A percentile compares a stretch with the other conserved stretches of the same genome.
Evolutionary conservation across 2,797 vertebrate genomes (phyloP).

Genomic region (Somateria mollissima): DNA sequence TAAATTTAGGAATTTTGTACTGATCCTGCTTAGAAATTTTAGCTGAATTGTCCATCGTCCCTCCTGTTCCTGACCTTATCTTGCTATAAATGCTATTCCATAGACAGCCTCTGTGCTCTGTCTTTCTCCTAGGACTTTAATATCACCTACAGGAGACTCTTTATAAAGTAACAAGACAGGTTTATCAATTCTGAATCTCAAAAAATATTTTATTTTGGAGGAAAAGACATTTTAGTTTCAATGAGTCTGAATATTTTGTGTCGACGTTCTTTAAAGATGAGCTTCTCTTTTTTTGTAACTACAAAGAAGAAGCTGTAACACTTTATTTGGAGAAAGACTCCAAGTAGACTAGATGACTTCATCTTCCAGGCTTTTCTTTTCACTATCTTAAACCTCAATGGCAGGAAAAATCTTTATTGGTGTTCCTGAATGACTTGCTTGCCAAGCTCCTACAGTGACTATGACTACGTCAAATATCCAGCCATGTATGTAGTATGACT

Average conservation of each 20-base stretch:
- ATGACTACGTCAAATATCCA: background rate
- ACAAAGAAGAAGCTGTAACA: background rate
- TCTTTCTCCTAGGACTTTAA: background rate
- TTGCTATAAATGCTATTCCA: background rate
- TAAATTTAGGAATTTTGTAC: background rate
- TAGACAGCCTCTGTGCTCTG: background rate
- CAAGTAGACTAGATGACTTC: background rate
- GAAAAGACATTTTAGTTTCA: background rate
- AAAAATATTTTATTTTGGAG: background rate
- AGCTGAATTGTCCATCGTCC: background rate
- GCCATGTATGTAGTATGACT: background rate
- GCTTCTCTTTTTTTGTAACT: background rate
- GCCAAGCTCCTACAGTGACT: background rate
- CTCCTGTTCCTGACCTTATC: background rate
- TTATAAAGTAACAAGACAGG: background rate
- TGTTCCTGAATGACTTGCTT: background rate
- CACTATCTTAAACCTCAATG: background rate
- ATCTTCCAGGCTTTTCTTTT: background rate
- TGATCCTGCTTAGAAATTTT: background rate
- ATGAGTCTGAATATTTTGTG: background rate
- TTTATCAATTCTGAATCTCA: background rate
- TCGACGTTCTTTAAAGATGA: background rate
- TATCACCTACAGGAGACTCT: background rate
- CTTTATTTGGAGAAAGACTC: background rate
- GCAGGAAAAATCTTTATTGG: background rate